Evolutionary conservation across 2,797 vertebrate genomes (phyloP).

Genomic region (Synanceia verrucosa): DNA sequence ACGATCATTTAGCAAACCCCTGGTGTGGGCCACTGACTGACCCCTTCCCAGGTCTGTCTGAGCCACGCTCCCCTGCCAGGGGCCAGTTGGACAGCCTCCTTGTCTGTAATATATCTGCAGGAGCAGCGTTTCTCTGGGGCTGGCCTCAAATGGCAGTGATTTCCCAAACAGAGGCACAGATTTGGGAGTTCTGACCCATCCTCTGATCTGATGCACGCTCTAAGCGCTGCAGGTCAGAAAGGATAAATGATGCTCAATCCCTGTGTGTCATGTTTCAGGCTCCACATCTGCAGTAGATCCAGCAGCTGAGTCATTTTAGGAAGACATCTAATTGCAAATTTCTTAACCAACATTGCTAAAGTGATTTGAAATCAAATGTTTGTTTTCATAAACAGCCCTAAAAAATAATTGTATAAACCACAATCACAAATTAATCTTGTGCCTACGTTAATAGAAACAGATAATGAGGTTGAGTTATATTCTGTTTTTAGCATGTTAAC

Average conservation of each 20-base stretch:
- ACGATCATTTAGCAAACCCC: conserved; percentile 73
- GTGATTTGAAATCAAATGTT: neutral
- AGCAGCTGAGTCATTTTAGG: conserved; percentile 13
- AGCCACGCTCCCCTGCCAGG: conserved; percentile 58
- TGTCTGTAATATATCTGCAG: conserved; percentile 74
- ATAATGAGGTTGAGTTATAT: neutral
- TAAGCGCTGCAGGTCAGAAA: conserved; percentile 75
- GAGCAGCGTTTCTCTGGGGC: conserved; percentile 81
- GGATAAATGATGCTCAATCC: conserved; percentile 70
- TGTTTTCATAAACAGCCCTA: neutral
- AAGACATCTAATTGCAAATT: conserved; percentile 22
- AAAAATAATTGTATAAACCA: neutral
- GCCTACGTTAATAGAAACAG: neutral
- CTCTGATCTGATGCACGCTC: conserved; percentile 75
- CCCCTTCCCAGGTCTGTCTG: conserved; percentile 61
- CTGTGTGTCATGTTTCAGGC: conserved; percentile 26
- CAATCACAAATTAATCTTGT: neutral
- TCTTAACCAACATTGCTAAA: neutral
- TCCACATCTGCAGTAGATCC: conserved; percentile 30
- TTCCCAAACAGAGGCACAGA: conserved; percentile 76
- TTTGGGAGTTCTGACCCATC: conserved; percentile 79
- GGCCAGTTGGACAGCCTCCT: conserved; percentile 68
- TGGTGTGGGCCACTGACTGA: conserved; percentile 65
- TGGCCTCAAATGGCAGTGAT: conserved; percentile 81
- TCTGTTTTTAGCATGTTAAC: neutral